Evolutionary conservation across 2,888 invertebrate species (phyloP), one percentile per base, ranked within the genome.

Genomic region (Rhingia rostrata): DNA sequence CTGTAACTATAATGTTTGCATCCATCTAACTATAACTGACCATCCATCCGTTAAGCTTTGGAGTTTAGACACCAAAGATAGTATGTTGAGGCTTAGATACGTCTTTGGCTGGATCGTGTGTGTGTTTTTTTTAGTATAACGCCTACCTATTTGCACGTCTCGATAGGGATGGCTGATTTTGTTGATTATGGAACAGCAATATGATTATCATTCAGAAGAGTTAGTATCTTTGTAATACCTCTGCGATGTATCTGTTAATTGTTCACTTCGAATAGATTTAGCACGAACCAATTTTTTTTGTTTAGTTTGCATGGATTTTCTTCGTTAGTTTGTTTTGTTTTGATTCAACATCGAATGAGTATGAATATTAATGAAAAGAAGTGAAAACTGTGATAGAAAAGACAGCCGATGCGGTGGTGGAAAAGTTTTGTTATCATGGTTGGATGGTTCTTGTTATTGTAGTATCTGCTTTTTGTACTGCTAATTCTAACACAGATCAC

Each of bases 81-180:
- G 4, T 75, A 56, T 54, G 47, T 67, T 66, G 61, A 80, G 64
- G 45, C 56, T 56, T 41, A 66, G 58, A 60, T 78, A 33, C 49
- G 51, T 60, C 32, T 14, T 78, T 64, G 14, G 54, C 56, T 67
- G 60, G 60, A 58, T 12, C 43, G 30, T 54, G 39, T 22, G 37
- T 54, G 45, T 58, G 43, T 63, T 32, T 45, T 32, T 41, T 66
- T 22, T 22, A 2, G 22, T 22, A 22, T 22, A 22, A 7, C 32
- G 58, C 10, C 9, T 43, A 10, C 35, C 41, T 43, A 32, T 14
- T n/a, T 45, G 12, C 41, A 14, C 67, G 56, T 69, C 53, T 66
- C 60, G 84, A 75, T 67, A 80, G 66, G 84, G 84, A 84, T 84
- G 84, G 84, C 43, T 84, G 80, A 39, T 69, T 69, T 73, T 74